These are phyloP conservation scores for Drosophila robusta DNA, from an alignment of 2,888 invertebrate species.

Conservation along the genomic window DNA sequence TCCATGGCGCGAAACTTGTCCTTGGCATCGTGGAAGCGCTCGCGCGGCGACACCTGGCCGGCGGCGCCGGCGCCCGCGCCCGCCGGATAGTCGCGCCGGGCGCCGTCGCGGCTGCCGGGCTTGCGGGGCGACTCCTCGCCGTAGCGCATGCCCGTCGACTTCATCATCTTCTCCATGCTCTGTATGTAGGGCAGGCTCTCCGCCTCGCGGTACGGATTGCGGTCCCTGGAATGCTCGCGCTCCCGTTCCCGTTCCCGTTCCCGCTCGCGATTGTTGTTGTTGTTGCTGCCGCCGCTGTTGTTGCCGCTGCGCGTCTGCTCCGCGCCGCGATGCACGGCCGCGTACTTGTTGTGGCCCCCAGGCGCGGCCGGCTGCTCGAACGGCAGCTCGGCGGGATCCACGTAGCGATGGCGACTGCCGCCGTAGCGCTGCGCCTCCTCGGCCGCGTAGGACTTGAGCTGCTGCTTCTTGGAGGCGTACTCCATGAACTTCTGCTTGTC, in stretches of 20 bases:
- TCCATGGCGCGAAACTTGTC: slow-evolving; percentile 94
- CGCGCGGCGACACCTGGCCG: slow-evolving; percentile 88
- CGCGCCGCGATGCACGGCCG: slow-evolving; percentile 69
- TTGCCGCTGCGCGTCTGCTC: slow-evolving; percentile 31
- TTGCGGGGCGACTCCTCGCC: slow-evolving; percentile 60
- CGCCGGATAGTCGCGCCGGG: slow-evolving; percentile 14
- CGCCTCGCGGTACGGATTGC: slow-evolving; percentile 85
- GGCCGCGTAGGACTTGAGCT: slow-evolving; percentile 75
- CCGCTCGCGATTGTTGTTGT: slow-evolving; percentile 29
- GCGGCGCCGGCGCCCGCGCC: slow-evolving; percentile 7
- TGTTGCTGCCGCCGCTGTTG: slow-evolving; percentile 27
- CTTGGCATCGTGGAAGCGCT: slow-evolving; percentile 93
- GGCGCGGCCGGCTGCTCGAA: slow-evolving; percentile 74
- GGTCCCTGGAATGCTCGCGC: slow-evolving; percentile 78
- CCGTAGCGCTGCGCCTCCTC: slow-evolving; percentile 82
- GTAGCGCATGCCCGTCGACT: slow-evolving; percentile 84
- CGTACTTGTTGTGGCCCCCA: slow-evolving; percentile 73
- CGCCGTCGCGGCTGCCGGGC: slow-evolving; percentile 31
- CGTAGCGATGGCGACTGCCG: slow-evolving; percentile 82
- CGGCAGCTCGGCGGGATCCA: slow-evolving; percentile 82
- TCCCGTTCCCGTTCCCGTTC: slow-evolving; percentile 69
- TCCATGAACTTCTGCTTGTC: slow-evolving; percentile 85
- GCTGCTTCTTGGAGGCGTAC: slow-evolving; percentile 79
- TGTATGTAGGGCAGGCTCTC: slow-evolving; percentile 85
- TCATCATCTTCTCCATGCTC: slow-evolving; percentile 85